Evolutionary conservation across 2,113 vertebrate genomes (phyloP).

Genomic region (Dolichallabes microphthalmus): DNA sequence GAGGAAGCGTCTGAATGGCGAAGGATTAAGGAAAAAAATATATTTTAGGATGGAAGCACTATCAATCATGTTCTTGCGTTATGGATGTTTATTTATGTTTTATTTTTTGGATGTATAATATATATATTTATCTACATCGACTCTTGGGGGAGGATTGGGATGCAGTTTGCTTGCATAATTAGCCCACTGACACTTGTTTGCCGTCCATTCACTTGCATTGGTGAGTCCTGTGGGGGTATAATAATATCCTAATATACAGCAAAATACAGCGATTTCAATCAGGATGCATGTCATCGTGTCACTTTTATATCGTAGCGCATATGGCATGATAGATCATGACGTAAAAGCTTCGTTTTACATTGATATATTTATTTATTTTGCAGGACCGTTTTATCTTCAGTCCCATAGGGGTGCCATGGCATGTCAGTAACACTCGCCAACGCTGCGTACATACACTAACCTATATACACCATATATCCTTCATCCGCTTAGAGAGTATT

Average conservation of each 20-base stretch:
- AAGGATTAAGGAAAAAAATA: background rate
- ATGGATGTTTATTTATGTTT: no score
- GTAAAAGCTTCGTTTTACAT: background rate
- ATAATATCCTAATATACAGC: no score
- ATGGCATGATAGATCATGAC: background rate
- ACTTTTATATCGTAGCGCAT: background rate
- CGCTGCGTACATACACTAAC: background rate
- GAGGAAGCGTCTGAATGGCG: background rate
- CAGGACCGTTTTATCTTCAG: background rate
- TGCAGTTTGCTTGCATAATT: constrained; percentile 7
- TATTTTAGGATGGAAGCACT: background rate
- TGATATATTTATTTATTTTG: background rate
- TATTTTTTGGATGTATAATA: background rate
- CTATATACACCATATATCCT: background rate
- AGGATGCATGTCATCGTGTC: background rate
- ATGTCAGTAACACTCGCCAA: constrained; percentile 7
- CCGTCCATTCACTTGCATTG: background rate
- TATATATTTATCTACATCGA: background rate
- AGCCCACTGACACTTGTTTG: constrained; percentile 35
- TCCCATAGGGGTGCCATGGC: background rate
- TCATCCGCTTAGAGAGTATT: constrained; percentile 9
- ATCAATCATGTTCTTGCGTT: no score
- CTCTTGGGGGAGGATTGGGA: background rate
- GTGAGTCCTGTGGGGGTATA: background rate
- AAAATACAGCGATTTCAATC: background rate